A percentile compares a stretch with the other conserved stretches of the same genome.
These are phyloP conservation scores for Typhlichthys eigenmanni DNA, from an alignment of 2,797 vertebrate species.

Conservation along the genomic window DNA sequence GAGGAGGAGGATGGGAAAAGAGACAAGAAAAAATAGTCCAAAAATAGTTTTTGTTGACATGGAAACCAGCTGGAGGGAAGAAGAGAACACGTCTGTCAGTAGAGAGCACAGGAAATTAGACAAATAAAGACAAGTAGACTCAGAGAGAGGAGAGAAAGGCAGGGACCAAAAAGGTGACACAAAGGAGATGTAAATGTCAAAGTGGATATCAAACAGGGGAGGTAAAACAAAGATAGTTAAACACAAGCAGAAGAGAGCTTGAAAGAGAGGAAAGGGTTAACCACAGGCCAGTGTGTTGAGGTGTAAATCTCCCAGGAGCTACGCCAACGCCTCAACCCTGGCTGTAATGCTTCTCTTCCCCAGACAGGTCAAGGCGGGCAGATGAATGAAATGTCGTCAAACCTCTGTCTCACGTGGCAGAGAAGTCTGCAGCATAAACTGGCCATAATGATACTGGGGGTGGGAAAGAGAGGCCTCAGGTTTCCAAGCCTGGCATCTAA, in stretches of 20 bases:
- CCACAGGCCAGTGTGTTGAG: no score
- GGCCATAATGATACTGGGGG: no score
- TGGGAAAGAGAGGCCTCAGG: no score
- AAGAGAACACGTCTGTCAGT: not conserved
- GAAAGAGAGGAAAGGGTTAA: not conserved
- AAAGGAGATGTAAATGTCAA: not conserved
- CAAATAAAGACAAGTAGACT: no score
- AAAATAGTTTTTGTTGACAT: constrained; percentile 66
- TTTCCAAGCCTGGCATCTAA: no score
- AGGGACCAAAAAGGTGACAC: not conserved
- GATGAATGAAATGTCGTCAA: no score
- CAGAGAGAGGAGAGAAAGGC: not conserved
- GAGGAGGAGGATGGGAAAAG: not conserved
- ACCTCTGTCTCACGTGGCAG: no score
- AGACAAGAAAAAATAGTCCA: constrained; percentile 12
- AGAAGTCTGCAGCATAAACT: no score
- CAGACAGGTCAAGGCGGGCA: no score
- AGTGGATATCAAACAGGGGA: not conserved
- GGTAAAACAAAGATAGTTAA: not conserved
- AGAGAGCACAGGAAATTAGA: not conserved
- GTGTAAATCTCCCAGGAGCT: no score
- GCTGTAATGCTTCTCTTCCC: no score
- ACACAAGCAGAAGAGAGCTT: not conserved
- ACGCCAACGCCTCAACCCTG: no score
- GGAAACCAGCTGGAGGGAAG: constrained; percentile 49